Evolutionary conservation across 2,797 vertebrate species (phyloP).

Genomic region (Phoebastria nigripes): DNA sequence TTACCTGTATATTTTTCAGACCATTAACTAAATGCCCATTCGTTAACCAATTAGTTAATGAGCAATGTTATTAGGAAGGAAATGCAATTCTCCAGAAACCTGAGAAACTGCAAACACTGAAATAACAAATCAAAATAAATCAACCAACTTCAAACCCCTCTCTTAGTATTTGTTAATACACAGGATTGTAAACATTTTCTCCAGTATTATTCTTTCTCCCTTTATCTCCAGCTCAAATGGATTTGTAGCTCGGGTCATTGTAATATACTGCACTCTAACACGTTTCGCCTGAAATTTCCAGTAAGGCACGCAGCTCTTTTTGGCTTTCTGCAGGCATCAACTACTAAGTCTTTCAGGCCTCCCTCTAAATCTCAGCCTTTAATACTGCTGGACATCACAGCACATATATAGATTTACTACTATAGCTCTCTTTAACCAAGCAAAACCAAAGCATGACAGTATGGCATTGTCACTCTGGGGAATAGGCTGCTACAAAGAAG

Average conservation of each 20-base stretch:
- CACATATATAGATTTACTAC: background rate
- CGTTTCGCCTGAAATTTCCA: background rate
- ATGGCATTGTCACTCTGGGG: background rate
- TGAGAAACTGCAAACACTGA: background rate
- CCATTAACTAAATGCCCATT: background rate
- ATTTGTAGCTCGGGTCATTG: background rate
- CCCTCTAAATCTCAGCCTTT: conserved; percentile 29
- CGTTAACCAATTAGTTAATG: background rate
- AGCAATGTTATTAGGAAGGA: background rate
- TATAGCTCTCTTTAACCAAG: background rate
- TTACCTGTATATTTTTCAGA: background rate
- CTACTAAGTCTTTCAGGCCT: background rate
- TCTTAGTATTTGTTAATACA: background rate
- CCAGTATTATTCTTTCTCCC: background rate
- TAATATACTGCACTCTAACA: background rate
- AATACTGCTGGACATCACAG: background rate
- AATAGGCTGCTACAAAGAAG: background rate
- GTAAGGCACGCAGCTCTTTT: background rate
- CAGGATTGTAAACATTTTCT: background rate
- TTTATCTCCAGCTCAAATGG: background rate
- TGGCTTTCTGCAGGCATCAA: conserved; percentile 3
- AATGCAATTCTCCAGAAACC: background rate
- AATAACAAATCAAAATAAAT: background rate
- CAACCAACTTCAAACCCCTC: background rate
- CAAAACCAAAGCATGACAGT: background rate